phyloP scores from a whole-genome alignment of 2,888 invertebrate species.

The Eucera pruinosa region DNA sequence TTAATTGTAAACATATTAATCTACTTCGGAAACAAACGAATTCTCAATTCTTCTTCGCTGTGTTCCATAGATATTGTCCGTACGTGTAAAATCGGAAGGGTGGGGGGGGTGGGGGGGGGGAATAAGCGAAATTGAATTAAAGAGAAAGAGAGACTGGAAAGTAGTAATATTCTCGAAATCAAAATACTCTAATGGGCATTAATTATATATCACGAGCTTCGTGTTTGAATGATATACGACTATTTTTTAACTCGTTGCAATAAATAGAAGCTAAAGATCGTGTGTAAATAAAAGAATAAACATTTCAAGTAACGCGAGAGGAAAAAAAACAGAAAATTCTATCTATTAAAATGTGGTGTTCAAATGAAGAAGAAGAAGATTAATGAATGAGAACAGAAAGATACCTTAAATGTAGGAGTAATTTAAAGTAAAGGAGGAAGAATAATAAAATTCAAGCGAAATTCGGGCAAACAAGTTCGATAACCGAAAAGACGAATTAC shows the following conservation, averaged over 20 bases:
- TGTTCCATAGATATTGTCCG: conserved; percentile 12
- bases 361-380: not conserved
- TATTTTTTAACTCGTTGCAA: conserved; percentile 56
- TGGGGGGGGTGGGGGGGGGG: too few relatives aligned
- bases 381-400: conserved; percentile 1
- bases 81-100: too few relatives aligned
- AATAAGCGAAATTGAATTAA: conserved; percentile 12
- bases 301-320: conserved; percentile 1
- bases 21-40: conserved; percentile 1
- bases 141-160: conserved; percentile 42
- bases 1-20: conserved; percentile 13
- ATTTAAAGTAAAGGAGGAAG: conserved; percentile 1
- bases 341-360: not conserved
- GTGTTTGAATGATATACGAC: conserved; percentile 27
- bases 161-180: conserved; percentile 41
- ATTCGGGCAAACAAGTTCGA: conserved; percentile 5
- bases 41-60: conserved; percentile 1
- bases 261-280: conserved; percentile 34
- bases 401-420: not conserved
- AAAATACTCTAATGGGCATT: conserved; percentile 56
- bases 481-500: not conserved
- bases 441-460: too few relatives aligned
- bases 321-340: not conserved
- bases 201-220: conserved; percentile 39
- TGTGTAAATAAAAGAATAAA: conserved; percentile 25